Percentiles rank a stretch among this genome's conserved stretches.
Conservation (phyloP, 1,140 invertebrate species). For the Aphelenchoides fujianensis region DNA sequence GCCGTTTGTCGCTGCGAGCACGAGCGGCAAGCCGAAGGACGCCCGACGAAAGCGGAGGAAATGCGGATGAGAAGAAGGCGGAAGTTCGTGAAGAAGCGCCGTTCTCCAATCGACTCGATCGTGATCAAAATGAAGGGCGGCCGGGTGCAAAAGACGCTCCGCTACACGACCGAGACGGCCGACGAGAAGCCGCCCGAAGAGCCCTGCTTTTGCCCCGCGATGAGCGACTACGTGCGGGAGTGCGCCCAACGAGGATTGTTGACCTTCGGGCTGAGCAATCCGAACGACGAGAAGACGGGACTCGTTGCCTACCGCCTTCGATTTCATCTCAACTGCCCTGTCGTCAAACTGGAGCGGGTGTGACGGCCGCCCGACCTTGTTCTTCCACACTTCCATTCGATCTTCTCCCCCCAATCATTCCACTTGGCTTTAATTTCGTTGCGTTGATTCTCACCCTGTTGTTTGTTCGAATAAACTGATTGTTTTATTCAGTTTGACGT, state of each 20-base stretch:
- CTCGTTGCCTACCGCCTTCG: background rate
- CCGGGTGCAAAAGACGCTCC: background rate
- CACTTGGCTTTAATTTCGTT: no score
- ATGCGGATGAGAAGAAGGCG: background rate
- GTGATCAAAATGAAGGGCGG: no score
- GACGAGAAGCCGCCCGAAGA: background rate
- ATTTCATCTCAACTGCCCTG: background rate
- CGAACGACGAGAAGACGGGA: background rate
- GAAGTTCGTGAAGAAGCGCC: background rate
- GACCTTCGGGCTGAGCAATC: background rate
- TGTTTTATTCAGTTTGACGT: no score
- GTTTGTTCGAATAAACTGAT: no score
- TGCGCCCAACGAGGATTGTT: constrained; percentile 3
- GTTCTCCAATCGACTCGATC: no score
- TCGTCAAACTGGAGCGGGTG: background rate
- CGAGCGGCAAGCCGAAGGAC: background rate
- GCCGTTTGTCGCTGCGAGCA: constrained; percentile 9
- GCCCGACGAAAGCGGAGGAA: constrained; percentile 2
- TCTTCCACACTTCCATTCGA: background rate
- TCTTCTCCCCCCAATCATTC: background rate
- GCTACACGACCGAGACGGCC: background rate
- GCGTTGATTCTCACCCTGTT: no score
- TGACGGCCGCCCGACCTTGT: background rate
- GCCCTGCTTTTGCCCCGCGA: constrained; percentile 1
- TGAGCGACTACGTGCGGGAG: constrained; percentile 11